These are phyloP conservation scores for Rostratula benghalensis DNA, from an alignment of 2,113 vertebrate genomes.

Conservation along the genomic window DNA sequence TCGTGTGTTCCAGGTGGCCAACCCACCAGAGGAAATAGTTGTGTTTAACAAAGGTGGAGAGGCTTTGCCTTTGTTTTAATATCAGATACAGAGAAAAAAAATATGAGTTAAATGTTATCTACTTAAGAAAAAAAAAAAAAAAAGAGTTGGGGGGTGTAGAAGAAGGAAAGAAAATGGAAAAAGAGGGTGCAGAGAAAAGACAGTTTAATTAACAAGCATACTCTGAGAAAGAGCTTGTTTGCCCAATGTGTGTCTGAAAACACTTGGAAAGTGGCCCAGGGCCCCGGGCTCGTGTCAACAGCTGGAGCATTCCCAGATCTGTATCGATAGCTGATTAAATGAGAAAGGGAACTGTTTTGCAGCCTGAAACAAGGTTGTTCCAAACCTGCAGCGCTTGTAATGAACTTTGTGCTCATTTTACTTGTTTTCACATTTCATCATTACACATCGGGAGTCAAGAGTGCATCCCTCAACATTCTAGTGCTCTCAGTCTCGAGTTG, in stretches of 20 bases:
- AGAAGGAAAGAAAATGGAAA: neutral
- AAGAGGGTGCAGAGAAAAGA: neutral
- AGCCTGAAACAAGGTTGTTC: neutral
- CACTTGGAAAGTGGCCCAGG: neutral
- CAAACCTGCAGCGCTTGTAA: neutral
- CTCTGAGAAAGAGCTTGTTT: slow-evolving; percentile 36
- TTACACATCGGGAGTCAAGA: neutral
- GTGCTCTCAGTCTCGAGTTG: neutral
- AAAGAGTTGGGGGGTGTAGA: neutral
- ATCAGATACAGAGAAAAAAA: neutral
- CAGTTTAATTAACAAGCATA: neutral
- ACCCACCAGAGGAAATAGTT: neutral
- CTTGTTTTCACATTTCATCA: neutral
- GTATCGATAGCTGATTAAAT: neutral
- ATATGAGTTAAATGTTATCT: neutral
- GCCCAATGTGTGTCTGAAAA: neutral
- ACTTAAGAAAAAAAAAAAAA: neutral
- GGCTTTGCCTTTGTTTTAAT: slow-evolving; percentile 8
- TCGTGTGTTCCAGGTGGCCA: slow-evolving; percentile 4
- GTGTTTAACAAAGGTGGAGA: slow-evolving; percentile 37
- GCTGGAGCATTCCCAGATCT: slow-evolving; percentile 26
- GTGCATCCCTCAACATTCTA: neutral
- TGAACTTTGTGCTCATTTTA: neutral
- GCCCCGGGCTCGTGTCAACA: neutral
- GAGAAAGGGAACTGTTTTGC: neutral